phyloP scores from a whole-genome alignment of 2,113 vertebrate genomes.

The Pogona vitticeps region DNA sequence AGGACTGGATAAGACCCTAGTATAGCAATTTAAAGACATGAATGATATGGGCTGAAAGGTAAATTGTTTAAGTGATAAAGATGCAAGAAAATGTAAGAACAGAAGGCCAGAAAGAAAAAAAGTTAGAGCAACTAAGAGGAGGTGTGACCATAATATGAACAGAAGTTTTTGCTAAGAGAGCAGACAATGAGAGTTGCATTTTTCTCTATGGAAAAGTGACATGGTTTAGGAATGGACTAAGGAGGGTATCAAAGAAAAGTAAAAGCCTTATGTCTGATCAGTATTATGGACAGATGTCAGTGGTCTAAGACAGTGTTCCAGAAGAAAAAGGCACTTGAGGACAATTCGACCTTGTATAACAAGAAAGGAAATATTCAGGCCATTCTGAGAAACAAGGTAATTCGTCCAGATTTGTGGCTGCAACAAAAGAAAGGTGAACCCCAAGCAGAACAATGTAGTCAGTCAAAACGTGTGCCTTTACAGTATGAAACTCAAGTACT shows the following conservation, averaged over 20 bases:
- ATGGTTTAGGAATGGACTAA: not conserved
- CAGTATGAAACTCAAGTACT: not conserved
- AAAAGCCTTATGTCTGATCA: not conserved
- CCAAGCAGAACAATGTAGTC: not conserved
- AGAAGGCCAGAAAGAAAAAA: not conserved
- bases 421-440: not conserved
- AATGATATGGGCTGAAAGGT: not conserved
- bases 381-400: slow-evolving; percentile 34
- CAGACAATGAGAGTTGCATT: not conserved
- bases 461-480: not conserved
- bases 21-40: not conserved
- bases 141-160: not conserved
- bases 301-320: not conserved
- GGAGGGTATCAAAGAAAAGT: not conserved
- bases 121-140: not conserved
- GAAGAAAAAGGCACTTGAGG: not conserved
- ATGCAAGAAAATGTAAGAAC: not conserved
- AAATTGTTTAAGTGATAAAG: not conserved
- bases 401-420: slow-evolving; percentile 7
- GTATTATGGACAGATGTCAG: not conserved
- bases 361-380: not conserved
- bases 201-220: not conserved
- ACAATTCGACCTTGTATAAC: not conserved
- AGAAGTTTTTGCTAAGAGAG: not conserved
- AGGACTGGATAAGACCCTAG: not conserved